A percentile compares a stretch with the other conserved stretches of the same genome.
Conservation (phyloP, 2,113 vertebrate species). For the Xerus inauris region DNA sequence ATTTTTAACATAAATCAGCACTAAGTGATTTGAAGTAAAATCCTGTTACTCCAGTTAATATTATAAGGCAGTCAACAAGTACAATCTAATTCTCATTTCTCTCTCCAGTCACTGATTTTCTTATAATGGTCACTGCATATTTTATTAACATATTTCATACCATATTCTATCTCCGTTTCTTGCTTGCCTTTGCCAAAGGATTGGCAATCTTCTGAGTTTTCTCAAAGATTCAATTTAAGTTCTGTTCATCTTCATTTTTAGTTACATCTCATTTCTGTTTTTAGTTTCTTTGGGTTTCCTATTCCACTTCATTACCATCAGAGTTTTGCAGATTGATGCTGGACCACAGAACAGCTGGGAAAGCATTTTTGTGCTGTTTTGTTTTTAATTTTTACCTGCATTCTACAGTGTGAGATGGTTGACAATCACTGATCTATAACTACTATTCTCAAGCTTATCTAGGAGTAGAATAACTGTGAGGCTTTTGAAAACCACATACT, state of each 20-base stretch:
- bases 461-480: background rate
- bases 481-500: background rate
- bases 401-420: background rate
- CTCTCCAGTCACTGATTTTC: too few relatives aligned
- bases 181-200: background rate
- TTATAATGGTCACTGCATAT: too few relatives aligned
- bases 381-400: background rate
- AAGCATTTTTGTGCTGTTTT: background rate
- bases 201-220: background rate
- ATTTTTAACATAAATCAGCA: too few relatives aligned
- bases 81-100: too few relatives aligned
- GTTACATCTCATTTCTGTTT: background rate
- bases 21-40: too few relatives aligned
- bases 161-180: background rate
- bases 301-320: background rate
- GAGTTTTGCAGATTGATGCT: background rate
- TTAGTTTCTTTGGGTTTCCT: background rate
- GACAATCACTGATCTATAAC: background rate
- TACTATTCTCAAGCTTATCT: background rate
- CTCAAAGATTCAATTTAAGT: background rate
- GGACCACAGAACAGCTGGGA: background rate
- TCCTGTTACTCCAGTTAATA: too few relatives aligned
- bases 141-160: too few relatives aligned
- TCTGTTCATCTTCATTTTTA: background rate
- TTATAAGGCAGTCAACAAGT: too few relatives aligned